Evolutionary conservation across 2,797 vertebrate genomes (phyloP).

Genomic region (Sebastes glaucus): DNA sequence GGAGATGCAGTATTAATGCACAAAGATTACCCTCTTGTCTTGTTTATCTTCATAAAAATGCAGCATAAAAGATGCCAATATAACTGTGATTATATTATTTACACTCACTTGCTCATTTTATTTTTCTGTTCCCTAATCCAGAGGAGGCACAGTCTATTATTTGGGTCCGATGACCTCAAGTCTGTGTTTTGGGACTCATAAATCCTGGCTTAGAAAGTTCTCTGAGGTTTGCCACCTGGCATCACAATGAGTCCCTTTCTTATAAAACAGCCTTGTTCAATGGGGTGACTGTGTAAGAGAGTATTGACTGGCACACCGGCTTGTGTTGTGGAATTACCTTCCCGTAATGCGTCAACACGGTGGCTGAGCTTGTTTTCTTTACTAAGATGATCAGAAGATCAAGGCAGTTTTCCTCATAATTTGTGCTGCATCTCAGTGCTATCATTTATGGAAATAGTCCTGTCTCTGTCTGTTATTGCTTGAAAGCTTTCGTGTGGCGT

Average conservation of each 20-base stretch:
- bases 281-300: slow-evolving; percentile 32
- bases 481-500: not conserved
- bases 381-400: slow-evolving; percentile 32
- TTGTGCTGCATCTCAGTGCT: not conserved
- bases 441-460: slow-evolving; percentile 1
- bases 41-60: slow-evolving; percentile 3
- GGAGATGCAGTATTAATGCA: not conserved
- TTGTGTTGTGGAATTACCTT: slow-evolving; percentile 47
- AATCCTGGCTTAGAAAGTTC: slow-evolving; percentile 73
- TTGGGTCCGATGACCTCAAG: slow-evolving; percentile 29
- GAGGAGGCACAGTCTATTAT: slow-evolving; percentile 23
- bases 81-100: not conserved
- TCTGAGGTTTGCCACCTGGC: slow-evolving; percentile 74
- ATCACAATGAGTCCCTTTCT: slow-evolving; percentile 64
- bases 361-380: slow-evolving; percentile 41
- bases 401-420: not conserved
- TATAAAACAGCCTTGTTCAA: slow-evolving; percentile 56
- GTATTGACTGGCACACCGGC: slow-evolving; percentile 26
- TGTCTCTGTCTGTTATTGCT: not conserved
- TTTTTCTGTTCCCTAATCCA: slow-evolving; percentile 33
- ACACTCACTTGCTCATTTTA: not conserved
- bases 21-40: not conserved
- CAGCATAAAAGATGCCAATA: not conserved
- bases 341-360: slow-evolving; percentile 3
- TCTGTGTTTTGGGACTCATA: slow-evolving; percentile 57